phyloP scores from a whole-genome alignment of 2,888 invertebrate genomes.

The Platycheirus albimanus region DNA sequence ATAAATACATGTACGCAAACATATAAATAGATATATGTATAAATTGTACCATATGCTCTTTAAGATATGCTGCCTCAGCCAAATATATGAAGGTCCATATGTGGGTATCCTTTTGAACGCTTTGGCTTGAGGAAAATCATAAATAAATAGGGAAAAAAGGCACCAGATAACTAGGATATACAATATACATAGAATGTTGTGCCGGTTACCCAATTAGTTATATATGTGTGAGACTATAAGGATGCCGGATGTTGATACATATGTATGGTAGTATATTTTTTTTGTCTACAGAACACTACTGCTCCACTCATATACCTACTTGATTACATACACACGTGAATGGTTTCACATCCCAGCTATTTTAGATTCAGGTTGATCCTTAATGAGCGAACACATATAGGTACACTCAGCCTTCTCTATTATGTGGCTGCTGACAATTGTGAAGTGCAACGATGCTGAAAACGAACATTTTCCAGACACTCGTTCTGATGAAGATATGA shows the following conservation, averaged over 20 bases:
- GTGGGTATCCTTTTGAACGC: slow-evolving; percentile 22
- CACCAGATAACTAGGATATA: slow-evolving; percentile 30
- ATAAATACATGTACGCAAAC: background rate
- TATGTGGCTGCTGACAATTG: slow-evolving; percentile 29
- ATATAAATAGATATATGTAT: background rate
- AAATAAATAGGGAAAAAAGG: slow-evolving; percentile 36
- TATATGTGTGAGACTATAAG: background rate
- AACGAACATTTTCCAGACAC: slow-evolving; percentile 30
- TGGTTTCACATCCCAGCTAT: slow-evolving; percentile 15
- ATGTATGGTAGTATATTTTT: background rate
- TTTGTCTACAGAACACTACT: background rate
- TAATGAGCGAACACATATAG: slow-evolving; percentile 29
- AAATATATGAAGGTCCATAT: slow-evolving; percentile 7
- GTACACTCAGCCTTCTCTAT: no score
- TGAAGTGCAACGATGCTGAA: slow-evolving; percentile 40
- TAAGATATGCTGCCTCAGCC: slow-evolving; percentile 49
- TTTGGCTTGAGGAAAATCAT: slow-evolving; percentile 39
- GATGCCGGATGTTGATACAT: background rate
- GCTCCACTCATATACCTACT: background rate
- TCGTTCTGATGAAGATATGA: slow-evolving; percentile 43
- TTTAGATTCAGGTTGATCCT: slow-evolving; percentile 26
- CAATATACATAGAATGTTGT: slow-evolving; percentile 43
- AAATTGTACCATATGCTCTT: slow-evolving; percentile 19
- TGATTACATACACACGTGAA: slow-evolving; percentile 13
- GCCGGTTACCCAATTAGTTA: slow-evolving; percentile 54